phyloP scores from a whole-genome alignment of 2,113 vertebrate species.

The Tapirus terrestris region DNA sequence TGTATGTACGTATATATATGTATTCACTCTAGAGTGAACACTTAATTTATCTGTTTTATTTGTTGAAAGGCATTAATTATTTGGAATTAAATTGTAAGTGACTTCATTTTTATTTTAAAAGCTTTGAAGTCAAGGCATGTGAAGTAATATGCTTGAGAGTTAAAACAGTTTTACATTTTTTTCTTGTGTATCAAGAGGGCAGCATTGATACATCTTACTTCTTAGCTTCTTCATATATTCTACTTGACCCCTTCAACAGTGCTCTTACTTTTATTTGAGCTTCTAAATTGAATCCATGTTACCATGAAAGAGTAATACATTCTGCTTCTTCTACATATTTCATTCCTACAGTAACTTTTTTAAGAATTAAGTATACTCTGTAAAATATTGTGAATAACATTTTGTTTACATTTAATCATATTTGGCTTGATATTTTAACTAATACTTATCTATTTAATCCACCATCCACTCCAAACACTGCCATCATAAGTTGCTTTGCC shows the following conservation, averaged over 20 bases:
- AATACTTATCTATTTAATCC: not conserved
- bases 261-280: not conserved
- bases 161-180: not conserved
- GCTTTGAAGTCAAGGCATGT: too few relatives aligned
- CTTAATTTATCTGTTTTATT: not conserved
- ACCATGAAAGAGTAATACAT: not conserved
- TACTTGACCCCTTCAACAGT: not conserved
- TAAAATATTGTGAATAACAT: not conserved
- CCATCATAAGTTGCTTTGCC: not conserved
- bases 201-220: too few relatives aligned
- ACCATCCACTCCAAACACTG: not conserved
- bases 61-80: not conserved
- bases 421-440: not conserved
- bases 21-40: not conserved
- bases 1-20: too few relatives aligned
- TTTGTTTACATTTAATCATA: not conserved
- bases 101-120: not conserved
- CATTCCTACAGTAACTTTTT: not conserved
- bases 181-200: not conserved
- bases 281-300: not conserved
- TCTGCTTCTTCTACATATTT: not conserved
- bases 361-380: not conserved
- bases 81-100: not conserved
- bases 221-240: too few relatives aligned
- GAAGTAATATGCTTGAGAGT: not conserved